Percentiles rank a stretch among this genome's conserved stretches.
Evolutionary conservation across 2,888 invertebrate species (phyloP).

Genomic region (Hymenopus coronatus): DNA sequence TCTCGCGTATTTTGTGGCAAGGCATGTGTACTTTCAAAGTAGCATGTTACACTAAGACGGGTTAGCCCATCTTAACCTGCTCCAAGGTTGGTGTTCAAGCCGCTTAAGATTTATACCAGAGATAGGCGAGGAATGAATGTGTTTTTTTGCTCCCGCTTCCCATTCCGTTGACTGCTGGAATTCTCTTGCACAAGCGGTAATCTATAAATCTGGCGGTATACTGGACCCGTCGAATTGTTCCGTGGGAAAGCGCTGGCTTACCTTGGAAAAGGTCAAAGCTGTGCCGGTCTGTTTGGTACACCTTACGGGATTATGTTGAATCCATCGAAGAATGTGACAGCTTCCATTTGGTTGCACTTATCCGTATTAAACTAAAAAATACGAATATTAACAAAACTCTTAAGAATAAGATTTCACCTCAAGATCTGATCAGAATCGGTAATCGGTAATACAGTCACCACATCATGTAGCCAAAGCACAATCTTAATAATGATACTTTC

Average conservation of each 20-base stretch:
- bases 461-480: too few species aligned
- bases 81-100: not conserved
- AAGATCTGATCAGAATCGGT: too few species aligned
- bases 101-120: not conserved
- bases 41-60: not conserved
- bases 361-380: too few species aligned
- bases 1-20: too few species aligned
- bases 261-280: not conserved
- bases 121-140: not conserved
- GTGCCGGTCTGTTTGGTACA: not conserved
- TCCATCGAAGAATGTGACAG: not conserved
- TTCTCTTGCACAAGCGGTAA: not conserved
- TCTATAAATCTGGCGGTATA: not conserved
- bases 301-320: not conserved
- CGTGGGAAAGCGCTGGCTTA: not conserved
- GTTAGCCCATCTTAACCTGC: not conserved
- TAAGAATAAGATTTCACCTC: too few species aligned
- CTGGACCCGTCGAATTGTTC: not conserved
- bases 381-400: too few species aligned
- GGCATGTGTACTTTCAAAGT: not conserved
- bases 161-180: not conserved
- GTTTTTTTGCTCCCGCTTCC: not conserved
- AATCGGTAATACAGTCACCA: too few species aligned
- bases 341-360: not conserved
- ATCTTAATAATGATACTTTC: too few species aligned